Evolutionary conservation across 2,797 vertebrate genomes (phyloP).

Genomic region (Centropyge bicolor): DNA sequence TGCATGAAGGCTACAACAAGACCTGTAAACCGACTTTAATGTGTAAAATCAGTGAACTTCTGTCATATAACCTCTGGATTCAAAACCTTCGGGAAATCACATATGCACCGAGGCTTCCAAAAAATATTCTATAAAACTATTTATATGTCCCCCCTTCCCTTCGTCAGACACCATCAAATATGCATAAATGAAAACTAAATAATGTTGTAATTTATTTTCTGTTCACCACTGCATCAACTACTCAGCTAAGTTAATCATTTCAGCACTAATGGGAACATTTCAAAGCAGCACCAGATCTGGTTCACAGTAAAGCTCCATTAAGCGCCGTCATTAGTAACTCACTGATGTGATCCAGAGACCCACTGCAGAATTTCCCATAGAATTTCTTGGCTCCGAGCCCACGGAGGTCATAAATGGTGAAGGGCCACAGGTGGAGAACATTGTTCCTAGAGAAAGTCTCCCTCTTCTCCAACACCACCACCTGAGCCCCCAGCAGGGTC

Average conservation of each 20-base stretch:
- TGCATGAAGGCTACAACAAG: too few relatives aligned
- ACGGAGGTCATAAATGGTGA: constrained; percentile 92
- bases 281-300: background rate
- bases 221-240: background rate
- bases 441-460: constrained; percentile 93
- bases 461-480: constrained; percentile 93
- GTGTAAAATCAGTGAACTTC: background rate
- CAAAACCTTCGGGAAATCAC: background rate
- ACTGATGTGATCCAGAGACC: constrained; percentile 95
- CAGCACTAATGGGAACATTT: background rate
- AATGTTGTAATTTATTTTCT: background rate
- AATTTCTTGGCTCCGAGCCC: constrained; percentile 94
- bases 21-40: background rate
- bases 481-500: constrained; percentile 90
- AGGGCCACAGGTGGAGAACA: constrained; percentile 97
- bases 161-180: background rate
- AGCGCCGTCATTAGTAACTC: constrained; percentile 64
- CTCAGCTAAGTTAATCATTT: background rate
- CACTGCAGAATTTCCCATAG: constrained; percentile 93
- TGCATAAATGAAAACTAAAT: background rate
- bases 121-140: background rate
- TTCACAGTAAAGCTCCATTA: background rate
- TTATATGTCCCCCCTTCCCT: background rate
- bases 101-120: background rate
- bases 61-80: background rate